Base-by-base conservation (phyloP, 2,797 vertebrate genomes). In the Euphonia xanthogaster region DNA sequence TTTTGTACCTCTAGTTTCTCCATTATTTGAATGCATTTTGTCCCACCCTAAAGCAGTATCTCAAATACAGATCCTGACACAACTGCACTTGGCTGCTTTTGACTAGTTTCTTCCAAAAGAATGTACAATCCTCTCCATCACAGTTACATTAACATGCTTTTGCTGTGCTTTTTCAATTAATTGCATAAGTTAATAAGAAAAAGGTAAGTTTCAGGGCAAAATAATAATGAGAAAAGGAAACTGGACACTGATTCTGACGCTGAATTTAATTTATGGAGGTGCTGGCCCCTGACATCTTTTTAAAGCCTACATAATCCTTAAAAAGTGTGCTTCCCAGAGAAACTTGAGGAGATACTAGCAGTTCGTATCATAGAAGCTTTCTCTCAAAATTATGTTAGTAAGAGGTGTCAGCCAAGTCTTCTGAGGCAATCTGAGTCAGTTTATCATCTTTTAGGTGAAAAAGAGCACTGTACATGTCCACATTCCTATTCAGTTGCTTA, bases 251-350 rank as follows among this genome's bases (percentile, higher is more conserved):
- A 74, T 85, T 67, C 58, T 88, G 58, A 74, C 33, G 53, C 24
- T 79, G 57, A 96, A 93, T 93, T 96, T 84, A 93, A 95, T 96
- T 93, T 94, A 91, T 48, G 83, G 70, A 94, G 81, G 86, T 75
- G 58, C 65, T 96, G 92, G 89, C 92, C 88, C 90, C 31, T 61
- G 91, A 88, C 61, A 79, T 77, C 54, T 90, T 54, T 91, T 83
- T 90, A 88, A 92, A 78, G 61, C 44, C 39, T 79, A 80, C 0
- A 5, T 47, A 86, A 72, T 76, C 40, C 60, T 94, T 78, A 45
- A 78, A 90, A 90, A 73, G 39, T 12, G 7, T 75, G 50, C 57
- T 88, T 86, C 42, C 74, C 71, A 74, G 78, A 70, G 76, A 88
- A 93, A 87, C 48, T 2, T 55, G 81, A 93, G 76, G 47, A 80